Evolutionary conservation across 1,140 invertebrate species (phyloP).

Genomic region (Bilobella aurantiaca): DNA sequence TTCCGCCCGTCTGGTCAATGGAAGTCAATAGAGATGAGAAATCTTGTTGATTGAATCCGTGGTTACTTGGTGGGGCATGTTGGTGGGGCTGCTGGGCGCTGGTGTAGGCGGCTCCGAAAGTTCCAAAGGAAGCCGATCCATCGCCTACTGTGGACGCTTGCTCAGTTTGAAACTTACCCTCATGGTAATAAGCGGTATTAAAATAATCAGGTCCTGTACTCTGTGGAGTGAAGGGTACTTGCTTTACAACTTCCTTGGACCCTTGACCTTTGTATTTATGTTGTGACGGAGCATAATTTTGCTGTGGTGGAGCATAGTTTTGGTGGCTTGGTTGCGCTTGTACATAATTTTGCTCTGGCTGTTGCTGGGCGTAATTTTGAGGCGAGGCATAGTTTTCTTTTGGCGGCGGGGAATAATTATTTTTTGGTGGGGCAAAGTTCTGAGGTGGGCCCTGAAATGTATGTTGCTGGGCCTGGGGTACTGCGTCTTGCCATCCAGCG

Average conservation of each 20-base stretch:
- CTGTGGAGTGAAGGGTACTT: conserved; percentile 22
- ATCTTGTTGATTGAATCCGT: background rate
- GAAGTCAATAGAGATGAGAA: background rate
- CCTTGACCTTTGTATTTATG: background rate
- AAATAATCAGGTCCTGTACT: conserved; percentile 30
- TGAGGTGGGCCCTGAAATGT: background rate
- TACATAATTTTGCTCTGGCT: background rate
- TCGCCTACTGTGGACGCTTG: conserved; percentile 8
- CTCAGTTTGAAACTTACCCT: background rate
- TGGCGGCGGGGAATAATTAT: background rate
- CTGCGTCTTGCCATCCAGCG: background rate
- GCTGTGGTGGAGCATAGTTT: background rate
- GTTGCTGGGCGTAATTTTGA: background rate
- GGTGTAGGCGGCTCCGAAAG: background rate
- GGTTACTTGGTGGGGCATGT: background rate
- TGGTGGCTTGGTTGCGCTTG: background rate
- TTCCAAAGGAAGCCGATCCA: background rate
- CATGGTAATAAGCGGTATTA: conserved; percentile 22
- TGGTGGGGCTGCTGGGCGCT: conserved; percentile 2
- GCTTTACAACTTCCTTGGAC: background rate
- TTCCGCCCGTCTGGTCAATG: background rate
- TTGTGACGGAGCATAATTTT: background rate
- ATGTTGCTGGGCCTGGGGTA: background rate
- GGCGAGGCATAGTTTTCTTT: background rate
- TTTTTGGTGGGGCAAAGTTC: background rate